Evolutionary conservation across 64 coral and sea anemone genomes (phyloP), one percentile per base, ranked within the genome.

Genomic region (Montipora sp.): DNA sequence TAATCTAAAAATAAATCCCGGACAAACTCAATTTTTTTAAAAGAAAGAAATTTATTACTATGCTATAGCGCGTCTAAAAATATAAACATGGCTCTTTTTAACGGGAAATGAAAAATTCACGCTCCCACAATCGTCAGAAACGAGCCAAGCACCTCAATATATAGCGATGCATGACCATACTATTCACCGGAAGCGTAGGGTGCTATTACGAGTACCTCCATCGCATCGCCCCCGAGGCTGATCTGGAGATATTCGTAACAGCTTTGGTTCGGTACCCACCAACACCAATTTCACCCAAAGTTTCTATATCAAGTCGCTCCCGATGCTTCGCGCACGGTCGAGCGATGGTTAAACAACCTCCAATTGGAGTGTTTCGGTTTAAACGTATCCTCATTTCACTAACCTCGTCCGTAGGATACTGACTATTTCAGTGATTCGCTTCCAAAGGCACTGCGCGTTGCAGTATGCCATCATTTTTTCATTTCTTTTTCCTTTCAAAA

Each of bases 231-330:
- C n/a, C 19, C 7, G 65, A 5, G 61, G 82, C 82, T 71, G 82
- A 85, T 85, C 82, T 85, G 82, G 82, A 50, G 82, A 85, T 71
- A 85, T 71, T 68, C 82, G 65, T 85, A 85, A 85, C 61, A 85
- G 82, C 82, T 85, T 68, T 84, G 82, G 82, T 84, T 84, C 61
- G 82, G 82, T 84, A 70, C 81, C 81, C 81, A 19, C 82, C 82
- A 85, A 85, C 11, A 47, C 82, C 82, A 85, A 72, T 63, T 63
- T 63, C 60, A 63, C 82, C 82, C 82, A 85, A 78, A 66, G 14
- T 71, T 85, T 85, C 82, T 9, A 84, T 71, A 49, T 84, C 43
- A 10, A 85, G 66, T 85, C 82, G 47, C 61, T 85, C 82, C 82
- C 82, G 82, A 85, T 50, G 82, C 46, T 9, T 72, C 82, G 82